A percentile compares a stretch with the other conserved stretches of the same genome.
phyloP scores from a whole-genome alignment of 2,888 invertebrate genomes.

The Xestoiulus laeticollis region DNA sequence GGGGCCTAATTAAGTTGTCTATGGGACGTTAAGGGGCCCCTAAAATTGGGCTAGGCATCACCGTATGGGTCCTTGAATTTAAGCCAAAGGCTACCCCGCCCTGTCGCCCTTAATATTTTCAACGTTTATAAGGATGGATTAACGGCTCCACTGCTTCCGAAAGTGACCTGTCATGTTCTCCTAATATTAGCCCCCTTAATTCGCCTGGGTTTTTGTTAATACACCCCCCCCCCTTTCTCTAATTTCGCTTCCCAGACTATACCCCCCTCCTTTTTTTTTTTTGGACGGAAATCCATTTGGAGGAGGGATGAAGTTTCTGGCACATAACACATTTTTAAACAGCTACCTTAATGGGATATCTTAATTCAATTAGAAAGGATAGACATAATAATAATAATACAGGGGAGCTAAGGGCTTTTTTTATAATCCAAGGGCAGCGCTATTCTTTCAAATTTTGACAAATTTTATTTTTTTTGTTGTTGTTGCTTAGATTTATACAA shows the following conservation, averaged over 20 bases:
- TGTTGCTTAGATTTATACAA: neutral
- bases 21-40: no score
- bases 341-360: neutral
- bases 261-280: no score
- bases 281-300: neutral
- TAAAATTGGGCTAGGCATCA: no score
- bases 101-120: constrained; percentile 24
- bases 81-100: neutral
- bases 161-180: constrained; percentile 16
- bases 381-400: neutral
- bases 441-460: neutral
- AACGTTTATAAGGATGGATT: constrained; percentile 6
- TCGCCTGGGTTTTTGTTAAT: neutral
- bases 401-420: neutral
- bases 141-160: neutral
- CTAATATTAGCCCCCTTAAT: neutral
- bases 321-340: neutral
- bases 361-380: neutral
- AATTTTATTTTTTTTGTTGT: neutral
- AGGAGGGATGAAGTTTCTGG: neutral
- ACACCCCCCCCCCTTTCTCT: neutral
- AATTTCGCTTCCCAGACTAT: neutral
- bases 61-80: no score
- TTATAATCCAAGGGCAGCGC: neutral
- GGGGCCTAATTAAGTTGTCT: no score